Evolutionary conservation across 2,888 invertebrate species (phyloP), one percentile per base, ranked within the genome.

Genomic region (Drosophila cognata): DNA sequence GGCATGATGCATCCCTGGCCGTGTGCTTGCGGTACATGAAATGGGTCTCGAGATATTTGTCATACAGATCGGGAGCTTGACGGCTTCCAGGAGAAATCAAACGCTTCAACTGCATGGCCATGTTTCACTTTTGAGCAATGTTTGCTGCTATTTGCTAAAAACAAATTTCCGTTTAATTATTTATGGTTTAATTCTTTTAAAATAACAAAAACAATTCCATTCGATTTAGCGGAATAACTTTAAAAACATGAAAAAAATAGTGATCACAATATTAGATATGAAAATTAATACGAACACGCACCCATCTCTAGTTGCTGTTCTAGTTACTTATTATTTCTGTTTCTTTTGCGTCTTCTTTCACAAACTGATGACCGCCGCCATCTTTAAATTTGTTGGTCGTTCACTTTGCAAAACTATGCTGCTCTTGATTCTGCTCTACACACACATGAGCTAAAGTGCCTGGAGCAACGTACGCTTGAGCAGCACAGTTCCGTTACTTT

Each of bases 1-100:
- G 94, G 91, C 97, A 98, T 71, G 97, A 97, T 60, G 97, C 96
- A 94, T 98, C 98, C 89, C 96, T 95, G 62, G 98, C 97, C 25
- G 96, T 96, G 90, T 97, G 96, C 94, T 98, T 98, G 84, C 98
- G 95, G 92, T 96, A 97, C 90, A 96, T 96, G 48, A 97, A 97
- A 92, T 96, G 94, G 78, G 95, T 95, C 85, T 97, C 97, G 83
- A 98, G 93, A 95, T 96, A 97, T 87, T 96, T 95, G 92, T 98
- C 97, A 46, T 88, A 92, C 0, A 93, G 93, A 91, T 93, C 93
- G 4, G 93, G 93, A 11, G 93, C 93, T 68, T 93, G 93, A 0
- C 93, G 87, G 65, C 93, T 93, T n/a, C 93, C 93, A 43, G 93
- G 92, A 5, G 92, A 91, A 56, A 93, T 93, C 28, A 91, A 91